Evolutionary conservation across 1,140 invertebrate species (phyloP).

Genomic region (Pachypeltis micranthus): DNA sequence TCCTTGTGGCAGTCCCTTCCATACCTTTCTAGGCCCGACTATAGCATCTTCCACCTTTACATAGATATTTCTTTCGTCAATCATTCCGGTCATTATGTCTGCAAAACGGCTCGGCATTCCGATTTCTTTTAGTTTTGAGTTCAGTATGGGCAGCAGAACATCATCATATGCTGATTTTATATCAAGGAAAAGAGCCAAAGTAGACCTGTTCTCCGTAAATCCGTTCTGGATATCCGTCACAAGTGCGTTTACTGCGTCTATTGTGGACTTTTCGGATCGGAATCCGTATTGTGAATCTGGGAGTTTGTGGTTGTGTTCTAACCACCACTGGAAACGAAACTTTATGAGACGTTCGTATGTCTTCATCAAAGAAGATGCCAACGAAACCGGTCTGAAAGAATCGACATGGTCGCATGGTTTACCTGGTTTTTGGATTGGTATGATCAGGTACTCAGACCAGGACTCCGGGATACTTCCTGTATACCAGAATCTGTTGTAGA

Average conservation of each 20-base stretch:
- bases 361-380: background rate
- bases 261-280: background rate
- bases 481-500: background rate
- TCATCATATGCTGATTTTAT: background rate
- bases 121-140: background rate
- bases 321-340: conserved; percentile 3
- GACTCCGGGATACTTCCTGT: background rate
- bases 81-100: background rate
- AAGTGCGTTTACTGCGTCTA: background rate
- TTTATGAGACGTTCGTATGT: conserved; percentile 5
- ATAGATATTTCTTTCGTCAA: background rate
- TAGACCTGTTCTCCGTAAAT: background rate
- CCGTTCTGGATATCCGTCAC: background rate
- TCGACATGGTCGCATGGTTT: background rate
- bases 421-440: conserved; percentile 2
- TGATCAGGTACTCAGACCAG: background rate
- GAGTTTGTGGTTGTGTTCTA: background rate
- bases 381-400: background rate
- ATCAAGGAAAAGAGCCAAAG: background rate
- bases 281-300: conserved; percentile 1
- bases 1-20: background rate
- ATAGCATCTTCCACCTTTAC: background rate
- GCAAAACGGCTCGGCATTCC: background rate
- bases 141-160: background rate
- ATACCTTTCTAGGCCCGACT: background rate